phyloP scores from a whole-genome alignment of 2,113 vertebrate species.

The Dicaeum eximium region DNA sequence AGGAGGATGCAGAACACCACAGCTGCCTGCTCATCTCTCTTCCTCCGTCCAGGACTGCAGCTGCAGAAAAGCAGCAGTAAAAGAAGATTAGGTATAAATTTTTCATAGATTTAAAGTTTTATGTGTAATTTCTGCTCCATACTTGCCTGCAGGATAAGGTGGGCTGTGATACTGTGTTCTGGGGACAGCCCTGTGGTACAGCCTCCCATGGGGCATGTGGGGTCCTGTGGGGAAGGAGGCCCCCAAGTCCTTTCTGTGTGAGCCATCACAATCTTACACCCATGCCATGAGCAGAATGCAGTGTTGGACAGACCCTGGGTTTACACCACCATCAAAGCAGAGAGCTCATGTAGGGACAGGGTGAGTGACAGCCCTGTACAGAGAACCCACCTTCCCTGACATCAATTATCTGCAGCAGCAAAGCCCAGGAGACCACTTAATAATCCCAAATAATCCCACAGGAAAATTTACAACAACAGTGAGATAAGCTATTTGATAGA shows the following conservation, averaged over 20 bases:
- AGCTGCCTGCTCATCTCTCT: neutral
- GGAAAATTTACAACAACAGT: neutral
- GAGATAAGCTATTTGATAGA: neutral
- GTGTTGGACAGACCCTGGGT: neutral
- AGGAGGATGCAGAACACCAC: neutral
- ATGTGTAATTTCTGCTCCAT: neutral
- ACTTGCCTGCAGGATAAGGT: neutral
- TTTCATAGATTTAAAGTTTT: neutral
- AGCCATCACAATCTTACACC: neutral
- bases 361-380: accelerated
- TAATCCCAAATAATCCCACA: neutral
- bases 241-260: neutral
- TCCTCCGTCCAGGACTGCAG: neutral
- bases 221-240: neutral
- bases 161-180: neutral
- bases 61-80: neutral
- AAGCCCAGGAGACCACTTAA: neutral
- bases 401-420: neutral
- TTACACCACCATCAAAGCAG: neutral
- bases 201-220: accelerated
- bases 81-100: neutral
- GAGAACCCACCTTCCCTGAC: neutral
- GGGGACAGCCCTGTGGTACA: neutral
- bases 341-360: neutral
- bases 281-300: accelerated